Base-by-base conservation (phyloP, 2,113 vertebrate species). In the Platycercus adscitus region DNA sequence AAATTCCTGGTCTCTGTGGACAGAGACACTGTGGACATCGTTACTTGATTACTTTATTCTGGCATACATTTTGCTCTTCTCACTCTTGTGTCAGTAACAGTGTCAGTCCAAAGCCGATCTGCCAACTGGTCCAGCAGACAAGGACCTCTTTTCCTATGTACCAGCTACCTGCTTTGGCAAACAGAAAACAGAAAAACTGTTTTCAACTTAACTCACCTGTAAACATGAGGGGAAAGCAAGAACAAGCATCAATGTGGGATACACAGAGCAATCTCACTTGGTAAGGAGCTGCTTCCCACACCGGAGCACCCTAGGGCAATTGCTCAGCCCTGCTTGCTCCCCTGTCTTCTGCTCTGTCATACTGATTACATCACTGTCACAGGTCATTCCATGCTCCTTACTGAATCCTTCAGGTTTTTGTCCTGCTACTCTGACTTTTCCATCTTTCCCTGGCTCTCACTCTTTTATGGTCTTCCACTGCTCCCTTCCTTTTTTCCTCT, bases 361-460 rank as follows among this genome's bases (percentile, higher is more conserved):
- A 55, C 44, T 44, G 76, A n/a, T 43, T 18, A 9, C 15, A 21
- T n/a, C 35, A 9, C 20, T 60, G 29, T 39, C 1, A 0, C 6
- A 68, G 21, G 56, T 80, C 35, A 17, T 6, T 65, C 33, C 21
- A 17, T 37, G 4, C 33, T 90, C 53, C 17, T 47, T 35, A 29
- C 11, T 41, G 39, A 39, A n/a, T 55, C 44, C 64, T 71, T 73
- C 60, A 18, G 11, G 33, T 72, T 26, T 83, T 60, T 73, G 44
- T 61, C 53, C 46, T 72, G 31, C 33, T 85, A 1, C 44, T 78
- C 56, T 0, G 5, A 5, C 35, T 88, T 81, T 23, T 21, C 46
- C 1, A 0, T 75, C 52, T 44, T 47, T 3, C 14, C 31, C 25
- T n/a, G 63, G 26, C 41, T 11, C 37, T 46, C 11, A 4, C 52